These are phyloP conservation scores for Papilio demoleus DNA, from an alignment of 2,888 invertebrate species.

Conservation along the genomic window DNA sequence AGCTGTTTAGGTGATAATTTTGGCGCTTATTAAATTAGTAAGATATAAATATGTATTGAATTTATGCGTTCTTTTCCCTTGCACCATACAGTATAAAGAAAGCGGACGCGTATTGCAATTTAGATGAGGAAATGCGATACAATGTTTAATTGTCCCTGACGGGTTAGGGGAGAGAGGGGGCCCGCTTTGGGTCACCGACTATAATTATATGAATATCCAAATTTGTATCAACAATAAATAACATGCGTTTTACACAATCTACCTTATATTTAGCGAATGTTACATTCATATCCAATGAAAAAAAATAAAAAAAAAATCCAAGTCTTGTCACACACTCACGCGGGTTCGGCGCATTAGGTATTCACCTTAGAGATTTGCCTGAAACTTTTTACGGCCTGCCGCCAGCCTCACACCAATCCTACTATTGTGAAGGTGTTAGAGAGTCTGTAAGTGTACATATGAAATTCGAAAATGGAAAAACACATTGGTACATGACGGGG, in stretches of 20 bases:
- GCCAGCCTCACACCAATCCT: too few species aligned
- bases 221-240: slow-evolving; percentile 35
- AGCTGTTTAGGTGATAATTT: too few species aligned
- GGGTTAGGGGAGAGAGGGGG: slow-evolving; percentile 44
- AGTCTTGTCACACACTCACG: too few species aligned
- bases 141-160: slow-evolving; percentile 70
- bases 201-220: slow-evolving; percentile 47
- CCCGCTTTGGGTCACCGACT: slow-evolving; percentile 45
- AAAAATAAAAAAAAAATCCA: neutral
- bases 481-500: too few species aligned
- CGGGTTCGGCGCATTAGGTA: too few species aligned
- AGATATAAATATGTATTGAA: neutral
- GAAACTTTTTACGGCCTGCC: too few species aligned
- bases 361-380: too few species aligned
- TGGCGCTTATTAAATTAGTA: too few species aligned
- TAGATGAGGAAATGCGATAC: slow-evolving; percentile 74
- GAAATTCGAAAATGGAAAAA: too few species aligned
- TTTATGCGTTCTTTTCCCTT: slow-evolving; percentile 46
- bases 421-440: too few species aligned
- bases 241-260: neutral
- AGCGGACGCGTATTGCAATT: slow-evolving; percentile 78
- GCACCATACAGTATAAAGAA: slow-evolving; percentile 51
- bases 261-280: slow-evolving; percentile 6
- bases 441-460: too few species aligned
- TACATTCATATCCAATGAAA: neutral